Base-by-base conservation (phyloP, 2,888 invertebrate species). In the Nomada ferruginata region DNA sequence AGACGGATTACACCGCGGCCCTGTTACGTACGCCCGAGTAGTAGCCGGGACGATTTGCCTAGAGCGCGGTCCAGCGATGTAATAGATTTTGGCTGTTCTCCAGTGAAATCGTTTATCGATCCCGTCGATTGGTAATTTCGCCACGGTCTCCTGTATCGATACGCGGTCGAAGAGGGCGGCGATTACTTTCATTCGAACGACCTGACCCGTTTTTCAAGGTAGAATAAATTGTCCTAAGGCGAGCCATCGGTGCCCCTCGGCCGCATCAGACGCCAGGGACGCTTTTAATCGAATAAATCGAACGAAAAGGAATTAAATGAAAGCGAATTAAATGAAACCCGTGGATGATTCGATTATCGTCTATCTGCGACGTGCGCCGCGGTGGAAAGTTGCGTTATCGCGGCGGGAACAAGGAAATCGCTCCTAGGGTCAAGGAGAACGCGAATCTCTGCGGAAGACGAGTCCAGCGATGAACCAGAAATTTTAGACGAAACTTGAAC, bases 1-100 rank as follows among this genome's bases (percentile, higher is more conserved):
- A 86, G 84, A 82, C 79, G 86, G 15, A 88, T 86, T 86, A 87
- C 84, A 85, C 60, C 59, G 74, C 60, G 74, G 69, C 55, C 42
- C 76, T 68, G 77, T 87, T 87, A 87, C 64, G 73, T 59, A 76
- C 77, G 78, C 52, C 64, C 61, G 79, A 81, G 83, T 72, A 79
- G 74, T 7, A 36, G 36, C 61, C 64, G 64, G 72, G 71, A 55
- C 79, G 83, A 84, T 87, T 85, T 88, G 79, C 82, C 80, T 78
- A 71, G 73, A 78, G 20, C 64, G 59, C 63, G 69, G 50, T 20
- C 26, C 68, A 26, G 55, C 73, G 57, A 77, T 79, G 81, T 84
- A 77, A 84, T 88, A 84, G 80, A 85, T 87, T 84, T 84, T 76
- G 82, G 78, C 64, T 29, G 47, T 52, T 57, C 53, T 71, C 80